These are phyloP conservation scores for Falco punctatus DNA, from an alignment of 2,113 vertebrate genomes.

Conservation along the genomic window DNA sequence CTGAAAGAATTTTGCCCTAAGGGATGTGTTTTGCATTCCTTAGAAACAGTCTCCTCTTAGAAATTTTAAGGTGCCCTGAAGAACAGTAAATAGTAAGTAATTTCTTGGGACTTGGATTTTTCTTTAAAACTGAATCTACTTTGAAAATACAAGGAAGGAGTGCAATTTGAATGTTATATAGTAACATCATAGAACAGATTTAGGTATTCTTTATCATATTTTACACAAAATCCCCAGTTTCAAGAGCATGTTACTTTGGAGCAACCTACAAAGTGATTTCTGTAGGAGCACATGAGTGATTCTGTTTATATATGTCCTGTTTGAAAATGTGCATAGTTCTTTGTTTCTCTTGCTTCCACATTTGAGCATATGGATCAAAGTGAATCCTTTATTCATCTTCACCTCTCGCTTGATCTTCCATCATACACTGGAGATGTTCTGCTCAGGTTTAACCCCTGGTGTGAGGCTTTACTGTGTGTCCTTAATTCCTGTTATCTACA, in stretches of 20 bases:
- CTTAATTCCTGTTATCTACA: background rate
- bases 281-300: background rate
- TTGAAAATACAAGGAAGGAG: background rate
- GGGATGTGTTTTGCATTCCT: conserved; percentile 32
- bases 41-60: background rate
- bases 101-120: background rate
- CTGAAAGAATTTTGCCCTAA: background rate
- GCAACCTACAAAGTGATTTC: background rate
- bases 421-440: background rate
- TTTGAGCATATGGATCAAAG: background rate
- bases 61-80: background rate
- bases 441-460: background rate
- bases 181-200: background rate
- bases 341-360: background rate
- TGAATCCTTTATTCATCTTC: background rate
- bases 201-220: background rate
- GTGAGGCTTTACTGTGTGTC: background rate
- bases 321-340: background rate
- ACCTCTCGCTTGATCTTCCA: background rate
- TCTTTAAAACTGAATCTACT: background rate
- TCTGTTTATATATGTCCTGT: background rate
- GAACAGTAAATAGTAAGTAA: background rate
- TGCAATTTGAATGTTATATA: background rate
- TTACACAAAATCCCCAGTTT: background rate
- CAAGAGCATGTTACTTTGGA: background rate